phyloP scores from a whole-genome alignment of 2,888 invertebrate genomes.

The Arenicola marina region DNA sequence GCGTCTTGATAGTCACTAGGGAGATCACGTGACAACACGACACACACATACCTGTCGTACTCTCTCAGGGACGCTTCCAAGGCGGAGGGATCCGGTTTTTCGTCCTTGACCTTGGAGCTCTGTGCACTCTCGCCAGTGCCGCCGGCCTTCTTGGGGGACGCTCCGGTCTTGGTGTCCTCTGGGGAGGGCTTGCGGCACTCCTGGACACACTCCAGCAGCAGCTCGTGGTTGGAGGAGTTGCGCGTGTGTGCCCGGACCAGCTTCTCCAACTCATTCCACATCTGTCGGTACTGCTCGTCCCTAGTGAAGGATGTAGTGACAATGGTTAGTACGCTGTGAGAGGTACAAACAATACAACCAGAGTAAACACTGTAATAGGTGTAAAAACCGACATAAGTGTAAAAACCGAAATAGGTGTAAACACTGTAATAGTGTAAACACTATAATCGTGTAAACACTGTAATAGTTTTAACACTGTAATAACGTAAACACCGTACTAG shows the following conservation, averaged over 20 bases:
- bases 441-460: too few species aligned
- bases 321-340: too few species aligned
- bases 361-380: too few species aligned
- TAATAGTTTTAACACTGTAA: too few species aligned
- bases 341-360: too few species aligned
- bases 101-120: not conserved
- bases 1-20: too few species aligned
- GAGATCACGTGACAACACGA: too few species aligned
- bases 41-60: not conserved
- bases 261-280: slow-evolving; percentile 88
- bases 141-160: not conserved
- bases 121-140: not conserved
- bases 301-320: too few species aligned
- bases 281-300: slow-evolving; percentile 87
- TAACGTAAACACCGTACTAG: too few species aligned
- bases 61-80: not conserved
- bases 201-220: slow-evolving; percentile 30
- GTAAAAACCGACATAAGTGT: too few species aligned
- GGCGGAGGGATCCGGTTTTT: not conserved
- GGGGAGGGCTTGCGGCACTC: not conserved
- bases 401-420: too few species aligned
- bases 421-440: too few species aligned
- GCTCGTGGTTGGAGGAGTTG: slow-evolving; percentile 74
- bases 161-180: not conserved
- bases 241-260: slow-evolving; percentile 75